Percentiles rank a stretch among this genome's conserved stretches.
phyloP scores from a whole-genome alignment of 2,113 vertebrate genomes.

The Megaceryle torquata region DNA sequence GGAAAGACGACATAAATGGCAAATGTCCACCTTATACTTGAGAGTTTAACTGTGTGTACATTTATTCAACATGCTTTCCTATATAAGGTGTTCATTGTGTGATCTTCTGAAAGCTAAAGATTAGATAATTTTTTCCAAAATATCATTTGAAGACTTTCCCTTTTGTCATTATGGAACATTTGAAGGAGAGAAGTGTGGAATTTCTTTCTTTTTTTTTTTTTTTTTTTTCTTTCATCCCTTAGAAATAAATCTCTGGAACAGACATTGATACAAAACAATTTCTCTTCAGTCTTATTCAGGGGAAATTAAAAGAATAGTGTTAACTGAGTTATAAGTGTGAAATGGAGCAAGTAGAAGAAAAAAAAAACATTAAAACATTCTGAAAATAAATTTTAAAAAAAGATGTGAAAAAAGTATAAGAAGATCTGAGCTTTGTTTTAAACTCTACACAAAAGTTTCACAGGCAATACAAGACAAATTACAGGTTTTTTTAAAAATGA shows the following conservation, averaged over 20 bases:
- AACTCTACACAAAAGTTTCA: not conserved
- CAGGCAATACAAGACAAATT: not conserved
- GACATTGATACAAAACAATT: not conserved
- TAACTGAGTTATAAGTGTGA: not conserved
- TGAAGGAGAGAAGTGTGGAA: not conserved
- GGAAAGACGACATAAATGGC: not conserved
- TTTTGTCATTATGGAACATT: not conserved
- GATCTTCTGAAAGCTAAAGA: not conserved
- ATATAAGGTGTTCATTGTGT: not conserved
- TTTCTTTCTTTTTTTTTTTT: not conserved
- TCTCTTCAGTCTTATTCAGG: not conserved
- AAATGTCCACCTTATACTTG: not conserved
- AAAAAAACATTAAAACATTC: not conserved
- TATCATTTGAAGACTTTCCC: not conserved
- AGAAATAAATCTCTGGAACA: not conserved
- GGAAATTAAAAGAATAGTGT: not conserved
- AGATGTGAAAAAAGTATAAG: not conserved
- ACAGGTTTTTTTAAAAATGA: not conserved
- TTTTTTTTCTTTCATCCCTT: not conserved
- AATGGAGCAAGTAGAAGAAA: not conserved
- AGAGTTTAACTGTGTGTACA: not conserved
- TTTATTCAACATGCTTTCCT: not conserved
- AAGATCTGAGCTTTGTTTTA: not conserved
- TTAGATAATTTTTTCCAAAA: not conserved
- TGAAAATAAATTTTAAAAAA: not conserved